Base-by-base conservation (phyloP, 2,888 invertebrate species). In the Diadromus collaris region DNA sequence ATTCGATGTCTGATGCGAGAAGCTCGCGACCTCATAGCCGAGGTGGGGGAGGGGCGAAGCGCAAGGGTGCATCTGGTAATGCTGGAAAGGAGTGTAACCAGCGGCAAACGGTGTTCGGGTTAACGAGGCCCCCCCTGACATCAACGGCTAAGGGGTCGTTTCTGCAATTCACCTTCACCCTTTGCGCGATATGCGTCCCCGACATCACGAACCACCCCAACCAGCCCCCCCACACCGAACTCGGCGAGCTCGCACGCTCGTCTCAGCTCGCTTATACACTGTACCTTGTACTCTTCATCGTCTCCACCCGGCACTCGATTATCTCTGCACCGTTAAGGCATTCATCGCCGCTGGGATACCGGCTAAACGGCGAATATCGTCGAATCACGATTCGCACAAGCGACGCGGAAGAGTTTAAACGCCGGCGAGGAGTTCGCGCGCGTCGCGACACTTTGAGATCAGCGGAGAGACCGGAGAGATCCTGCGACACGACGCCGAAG, bases 111-210 rank as follows among this genome's bases (percentile, higher is more conserved):
- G 76, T 65, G 73, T 69, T 68, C 60, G 69, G 76, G 60, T 70
- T 79, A 79, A 79, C 79, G 79, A 79, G 76, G 65, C 16, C n/a
- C 38, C 64, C 76, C 72, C 69, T 68, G 76, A 64, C 64, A 76
- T 64, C 76, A 73, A 67, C 70, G 69, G 64, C 70, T 79, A 46
- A 76, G 79, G 78, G 79, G 76, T 70, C 76, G 88, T 89, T 90
- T 89, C 86, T 89, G 90, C 90, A 89, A 90, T 86, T 90, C 90
- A 90, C 87, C 88, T 86, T 85, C 84, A 81, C 81, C 81, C 85
- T 78, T 79, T 19, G 76, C 81, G 84, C 83, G 54, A 56, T 83
- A 78, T 74, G 79, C 75, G 78, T 80, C 80, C 41, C 32, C 75
- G n/a, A n/a, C n/a, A n/a, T n/a, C n/a, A n/a, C 78, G 51, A 54